A percentile compares a stretch with the other conserved stretches of the same genome.
Conservation (phyloP, 2,797 vertebrate genomes). For the Bradypodion ventrale region DNA sequence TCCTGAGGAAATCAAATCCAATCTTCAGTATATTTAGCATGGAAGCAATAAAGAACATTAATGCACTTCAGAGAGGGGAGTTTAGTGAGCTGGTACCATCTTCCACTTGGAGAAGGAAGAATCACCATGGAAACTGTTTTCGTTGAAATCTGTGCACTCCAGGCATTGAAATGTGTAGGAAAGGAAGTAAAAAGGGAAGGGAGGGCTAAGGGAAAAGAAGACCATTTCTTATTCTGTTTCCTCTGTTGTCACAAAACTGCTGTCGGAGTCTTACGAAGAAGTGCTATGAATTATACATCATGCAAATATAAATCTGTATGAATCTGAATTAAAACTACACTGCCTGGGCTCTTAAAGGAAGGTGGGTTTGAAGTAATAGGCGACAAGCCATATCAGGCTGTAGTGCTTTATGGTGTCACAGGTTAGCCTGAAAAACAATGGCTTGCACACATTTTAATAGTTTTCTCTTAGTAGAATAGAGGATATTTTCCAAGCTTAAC, state of each 20-base stretch:
- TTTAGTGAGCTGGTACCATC: conserved; percentile 69
- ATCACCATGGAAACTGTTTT: conserved; percentile 96
- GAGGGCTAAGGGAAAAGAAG: conserved; percentile 41
- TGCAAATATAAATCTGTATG: conserved; percentile 17
- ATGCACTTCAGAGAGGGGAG: conserved; percentile 72
- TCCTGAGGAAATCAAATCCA: conserved; percentile 72
- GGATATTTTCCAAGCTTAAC: background rate
- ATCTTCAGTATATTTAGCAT: conserved; percentile 76
- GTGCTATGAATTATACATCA: conserved; percentile 70
- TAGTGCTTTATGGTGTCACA: background rate
- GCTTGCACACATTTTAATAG: background rate
- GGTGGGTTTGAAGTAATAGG: conserved; percentile 18
- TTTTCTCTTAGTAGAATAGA: background rate
- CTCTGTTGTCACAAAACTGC: conserved; percentile 72
- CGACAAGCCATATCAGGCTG: background rate
- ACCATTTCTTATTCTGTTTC: conserved; percentile 68
- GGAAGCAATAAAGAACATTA: conserved; percentile 74
- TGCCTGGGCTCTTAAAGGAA: conserved; percentile 40
- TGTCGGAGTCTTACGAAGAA: conserved; percentile 55
- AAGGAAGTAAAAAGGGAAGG: conserved; percentile 71
- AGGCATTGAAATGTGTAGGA: conserved; percentile 78
- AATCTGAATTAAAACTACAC: conserved; percentile 60
- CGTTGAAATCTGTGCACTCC: conserved; percentile 80
- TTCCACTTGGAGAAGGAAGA: conserved; percentile 73
- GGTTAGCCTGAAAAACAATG: background rate